phyloP scores from a whole-genome alignment of 2,113 vertebrate genomes.

The Triplophysa siluroides region DNA sequence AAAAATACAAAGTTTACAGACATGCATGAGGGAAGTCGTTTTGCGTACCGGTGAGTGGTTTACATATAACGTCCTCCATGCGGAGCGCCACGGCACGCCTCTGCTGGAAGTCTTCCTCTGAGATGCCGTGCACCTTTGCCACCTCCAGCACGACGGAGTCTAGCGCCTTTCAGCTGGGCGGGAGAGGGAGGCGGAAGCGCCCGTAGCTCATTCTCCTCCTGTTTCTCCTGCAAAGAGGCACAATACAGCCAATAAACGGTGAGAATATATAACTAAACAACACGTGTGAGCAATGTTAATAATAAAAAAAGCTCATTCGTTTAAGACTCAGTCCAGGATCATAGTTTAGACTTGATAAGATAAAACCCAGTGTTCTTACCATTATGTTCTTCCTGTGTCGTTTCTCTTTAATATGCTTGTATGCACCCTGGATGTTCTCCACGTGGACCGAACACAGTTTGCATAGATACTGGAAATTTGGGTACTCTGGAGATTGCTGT shows the following conservation, averaged over 20 bases:
- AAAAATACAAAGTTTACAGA: too few species aligned
- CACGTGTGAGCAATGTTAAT: too few species aligned
- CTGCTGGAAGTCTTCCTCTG: slow-evolving; percentile 85
- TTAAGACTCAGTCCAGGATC: not conserved
- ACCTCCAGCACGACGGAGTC: slow-evolving; percentile 81
- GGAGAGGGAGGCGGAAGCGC: slow-evolving; percentile 83
- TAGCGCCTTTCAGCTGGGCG: slow-evolving; percentile 85
- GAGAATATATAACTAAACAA: too few species aligned
- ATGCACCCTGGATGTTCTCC: slow-evolving; percentile 96
- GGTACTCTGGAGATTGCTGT: slow-evolving; percentile 93
- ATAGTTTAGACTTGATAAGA: too few species aligned
- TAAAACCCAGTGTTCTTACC: slow-evolving; percentile 71
- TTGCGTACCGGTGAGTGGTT: slow-evolving; percentile 81
- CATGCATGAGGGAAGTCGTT: too few species aligned
- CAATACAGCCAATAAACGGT: too few species aligned
- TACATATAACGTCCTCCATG: slow-evolving; percentile 89
- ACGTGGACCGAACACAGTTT: slow-evolving; percentile 96
- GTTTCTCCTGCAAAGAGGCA: slow-evolving; percentile 83
- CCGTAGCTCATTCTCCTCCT: slow-evolving; percentile 94
- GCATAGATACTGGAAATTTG: slow-evolving; percentile 97
- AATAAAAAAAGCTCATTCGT: not conserved
- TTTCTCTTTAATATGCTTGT: slow-evolving; percentile 99
- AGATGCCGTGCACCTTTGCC: slow-evolving; percentile 86
- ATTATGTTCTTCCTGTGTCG: slow-evolving; percentile 98
- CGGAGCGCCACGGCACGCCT: slow-evolving; percentile 81